phyloP scores from a whole-genome alignment of 2,113 vertebrate genomes.

The Neodontobutis hainanensis region DNA sequence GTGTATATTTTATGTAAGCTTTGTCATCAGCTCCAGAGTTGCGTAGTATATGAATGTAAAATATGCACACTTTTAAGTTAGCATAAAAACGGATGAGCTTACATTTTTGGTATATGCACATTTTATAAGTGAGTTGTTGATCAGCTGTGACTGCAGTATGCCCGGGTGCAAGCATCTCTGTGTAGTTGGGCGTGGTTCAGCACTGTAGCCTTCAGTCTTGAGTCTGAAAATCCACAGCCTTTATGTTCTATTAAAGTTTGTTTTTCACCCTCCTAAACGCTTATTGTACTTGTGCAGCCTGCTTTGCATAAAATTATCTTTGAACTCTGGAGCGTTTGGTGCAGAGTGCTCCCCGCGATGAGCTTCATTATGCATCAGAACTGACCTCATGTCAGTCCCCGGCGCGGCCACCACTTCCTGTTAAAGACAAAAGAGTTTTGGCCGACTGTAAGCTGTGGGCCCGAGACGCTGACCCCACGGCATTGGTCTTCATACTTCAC shows the following conservation, averaged over 20 bases:
- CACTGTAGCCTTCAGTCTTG: too few species aligned
- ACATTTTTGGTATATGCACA: too few species aligned
- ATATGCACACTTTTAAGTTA: too few species aligned
- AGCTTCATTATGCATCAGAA: conserved; percentile 35
- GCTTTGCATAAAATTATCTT: conserved; percentile 37
- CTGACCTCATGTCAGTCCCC: conserved; percentile 12
- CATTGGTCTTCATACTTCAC: conserved; percentile 40
- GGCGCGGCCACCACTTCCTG: conserved; percentile 41
- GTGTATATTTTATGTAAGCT: too few species aligned
- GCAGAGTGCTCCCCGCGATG: conserved; percentile 4
- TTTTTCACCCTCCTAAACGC: not conserved
- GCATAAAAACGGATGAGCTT: too few species aligned
- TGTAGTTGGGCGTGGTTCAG: too few species aligned
- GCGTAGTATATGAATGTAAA: too few species aligned
- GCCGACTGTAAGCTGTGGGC: conserved; percentile 43
- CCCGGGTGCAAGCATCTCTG: too few species aligned
- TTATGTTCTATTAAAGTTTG: not conserved
- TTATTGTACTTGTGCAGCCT: conserved; percentile 8
- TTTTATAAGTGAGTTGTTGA: too few species aligned
- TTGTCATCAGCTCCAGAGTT: too few species aligned
- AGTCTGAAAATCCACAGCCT: not conserved
- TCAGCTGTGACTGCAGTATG: too few species aligned
- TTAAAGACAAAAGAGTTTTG: conserved; percentile 34
- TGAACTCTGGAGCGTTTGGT: conserved; percentile 9
- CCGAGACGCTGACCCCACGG: conserved; percentile 39